phyloP scores from a whole-genome alignment of 2,888 invertebrate species.

The Apodemia mormo region DNA sequence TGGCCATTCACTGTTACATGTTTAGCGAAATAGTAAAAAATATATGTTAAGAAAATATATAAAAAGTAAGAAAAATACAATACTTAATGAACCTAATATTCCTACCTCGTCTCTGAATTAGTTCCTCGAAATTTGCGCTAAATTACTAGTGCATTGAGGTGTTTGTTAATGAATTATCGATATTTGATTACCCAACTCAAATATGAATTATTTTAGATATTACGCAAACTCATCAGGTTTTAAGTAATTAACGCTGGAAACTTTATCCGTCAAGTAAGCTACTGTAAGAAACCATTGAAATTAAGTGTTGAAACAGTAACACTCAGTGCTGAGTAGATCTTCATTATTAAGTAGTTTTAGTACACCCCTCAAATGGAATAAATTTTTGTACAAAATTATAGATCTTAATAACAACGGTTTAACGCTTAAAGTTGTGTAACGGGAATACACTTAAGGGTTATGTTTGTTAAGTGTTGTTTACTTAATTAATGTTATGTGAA shows the following conservation, averaged over 20 bases:
- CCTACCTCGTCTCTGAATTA: no score
- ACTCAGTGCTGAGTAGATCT: conserved; percentile 7
- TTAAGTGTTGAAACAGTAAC: conserved; percentile 8
- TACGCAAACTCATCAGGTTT: not conserved
- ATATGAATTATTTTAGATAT: no score
- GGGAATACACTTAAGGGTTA: not conserved
- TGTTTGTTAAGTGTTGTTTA: conserved; percentile 2
- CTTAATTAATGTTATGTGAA: conserved; percentile 15
- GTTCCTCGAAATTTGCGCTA: no score
- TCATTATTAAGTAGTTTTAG: conserved; percentile 17
- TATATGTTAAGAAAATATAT: no score
- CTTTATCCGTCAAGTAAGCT: conserved; percentile 5
- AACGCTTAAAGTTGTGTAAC: not conserved
- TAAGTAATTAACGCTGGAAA: not conserved
- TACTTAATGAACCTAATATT: no score
- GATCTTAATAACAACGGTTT: not conserved
- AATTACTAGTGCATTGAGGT: no score
- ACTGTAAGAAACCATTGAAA: conserved; percentile 6
- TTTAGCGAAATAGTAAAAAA: no score
- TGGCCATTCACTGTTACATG: no score
- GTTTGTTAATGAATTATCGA: no score
- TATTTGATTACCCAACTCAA: no score
- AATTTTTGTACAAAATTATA: not conserved
- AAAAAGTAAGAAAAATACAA: no score
- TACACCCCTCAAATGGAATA: not conserved